Conservation (phyloP, 1,140 invertebrate species). For the Dinoponera quadriceps region DNA sequence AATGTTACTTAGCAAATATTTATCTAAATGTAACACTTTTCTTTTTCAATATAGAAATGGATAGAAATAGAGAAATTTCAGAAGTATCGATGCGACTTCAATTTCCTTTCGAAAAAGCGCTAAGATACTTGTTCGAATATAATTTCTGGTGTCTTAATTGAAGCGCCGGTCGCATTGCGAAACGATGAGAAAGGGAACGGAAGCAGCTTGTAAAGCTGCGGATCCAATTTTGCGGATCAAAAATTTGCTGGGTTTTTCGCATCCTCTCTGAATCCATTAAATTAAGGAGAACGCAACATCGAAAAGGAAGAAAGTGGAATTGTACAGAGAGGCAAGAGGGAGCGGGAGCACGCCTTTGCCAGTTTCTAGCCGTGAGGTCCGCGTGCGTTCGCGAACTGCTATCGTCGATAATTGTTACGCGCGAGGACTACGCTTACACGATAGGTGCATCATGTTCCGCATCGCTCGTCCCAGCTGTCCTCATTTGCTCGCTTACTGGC, state of each 20-base stretch:
- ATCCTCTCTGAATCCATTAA: not conserved
- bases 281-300: conserved; percentile 48
- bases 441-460: conserved; percentile 68
- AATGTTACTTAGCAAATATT: too few relatives aligned
- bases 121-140: too few relatives aligned
- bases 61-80: too few relatives aligned
- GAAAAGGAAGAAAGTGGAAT: conserved; percentile 52
- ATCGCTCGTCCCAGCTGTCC: conserved; percentile 68
- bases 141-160: not conserved
- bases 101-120: too few relatives aligned
- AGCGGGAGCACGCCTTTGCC: conserved; percentile 23
- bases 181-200: not conserved
- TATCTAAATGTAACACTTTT: too few relatives aligned
- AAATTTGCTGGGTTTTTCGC: conserved; percentile 9
- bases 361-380: conserved; percentile 12
- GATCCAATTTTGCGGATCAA: conserved; percentile 39
- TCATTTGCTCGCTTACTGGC: conserved; percentile 68
- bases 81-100: too few relatives aligned
- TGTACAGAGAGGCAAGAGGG: conserved; percentile 3
- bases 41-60: too few relatives aligned
- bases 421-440: conserved; percentile 60
- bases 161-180: not conserved
- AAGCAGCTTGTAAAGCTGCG: conserved; percentile 25
- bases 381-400: conserved; percentile 4
- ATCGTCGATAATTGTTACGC: conserved; percentile 67